Base-by-base conservation (phyloP, 2,113 vertebrate species). In the Cyphomyrus plagiostoma region DNA sequence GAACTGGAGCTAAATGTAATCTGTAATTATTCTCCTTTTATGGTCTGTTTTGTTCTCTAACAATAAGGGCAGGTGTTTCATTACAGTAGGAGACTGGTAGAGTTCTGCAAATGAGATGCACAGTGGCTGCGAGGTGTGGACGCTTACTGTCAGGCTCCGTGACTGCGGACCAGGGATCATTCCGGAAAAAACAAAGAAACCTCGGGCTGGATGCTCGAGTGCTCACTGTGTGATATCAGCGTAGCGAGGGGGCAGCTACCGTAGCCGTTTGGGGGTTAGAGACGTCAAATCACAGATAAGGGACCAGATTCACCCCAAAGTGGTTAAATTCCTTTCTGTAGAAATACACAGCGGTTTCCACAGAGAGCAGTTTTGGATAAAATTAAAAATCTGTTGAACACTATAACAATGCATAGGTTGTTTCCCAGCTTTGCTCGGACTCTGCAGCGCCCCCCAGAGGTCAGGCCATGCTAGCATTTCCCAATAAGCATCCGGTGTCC, bases 21-120 rank as follows among this genome's bases (percentile, higher is more conserved):
- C 15, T 45, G 39, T 21, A 8, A 83, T 83, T n/a, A 48, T 45
- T 90, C 90, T 86, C 48, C 89, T 89, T 89, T 90, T 89, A n/a
- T 80, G 13, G 89, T 90, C 89, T 88, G 87, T 91, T 89, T 86
- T 70, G 62, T 48, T 74, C 19, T 53, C 66, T 87, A 30, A 8
- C 8, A 23, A 88, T 88, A 49, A n/a, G 42, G 87, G 42, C 26
- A 26, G 19, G 53, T 66, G 17, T 88, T 45, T 39, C 56, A 56
- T 30, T 53, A 35, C 15, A 23, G 39, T 23, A 45, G 62, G 46
- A 77, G 74, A 2, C 30, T 10, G 49, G 11, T 3, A 89, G 10
- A 42, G 74, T 42, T 45, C 52, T 45, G 82, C 85, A 90, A 77
- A 89, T 88, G 2, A 48, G 89, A 56, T 77, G 45, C 80, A 7